Evolutionary conservation across 2,113 vertebrate genomes (phyloP).

Genomic region (Apistogramma diplotaenia): DNA sequence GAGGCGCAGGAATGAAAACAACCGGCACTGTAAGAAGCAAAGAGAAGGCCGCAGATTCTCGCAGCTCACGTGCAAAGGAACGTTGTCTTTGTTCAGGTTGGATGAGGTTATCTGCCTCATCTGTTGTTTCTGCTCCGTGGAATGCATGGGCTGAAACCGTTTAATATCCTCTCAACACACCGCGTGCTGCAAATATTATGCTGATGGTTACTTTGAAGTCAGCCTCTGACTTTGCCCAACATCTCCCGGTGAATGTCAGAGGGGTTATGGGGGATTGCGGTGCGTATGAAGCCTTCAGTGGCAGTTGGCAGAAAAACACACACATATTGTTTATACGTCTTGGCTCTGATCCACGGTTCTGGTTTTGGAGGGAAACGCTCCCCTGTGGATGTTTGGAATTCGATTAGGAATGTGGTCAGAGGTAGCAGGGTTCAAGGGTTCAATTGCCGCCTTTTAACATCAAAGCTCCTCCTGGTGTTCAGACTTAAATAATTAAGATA

Average conservation of each 20-base stretch:
- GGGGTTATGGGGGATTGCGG: constrained; percentile 32
- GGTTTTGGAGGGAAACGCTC: constrained; percentile 26
- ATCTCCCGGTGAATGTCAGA: constrained; percentile 40
- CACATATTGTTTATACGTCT: constrained; percentile 28
- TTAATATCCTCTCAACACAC: constrained; percentile 54
- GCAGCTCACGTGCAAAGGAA: constrained; percentile 48
- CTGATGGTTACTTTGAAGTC: constrained; percentile 55
- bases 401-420: constrained; percentile 59
- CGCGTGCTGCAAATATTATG: constrained; percentile 38
- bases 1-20: constrained; percentile 30
- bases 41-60: background rate
- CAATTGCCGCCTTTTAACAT: constrained; percentile 54
- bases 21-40: background rate
- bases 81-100: constrained; percentile 60
- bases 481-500: constrained; percentile 47
- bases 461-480: constrained; percentile 39
- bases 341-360: constrained; percentile 1
- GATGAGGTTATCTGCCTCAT: constrained; percentile 58
- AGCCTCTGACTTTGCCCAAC: constrained; percentile 57
- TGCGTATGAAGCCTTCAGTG: constrained; percentile 34
- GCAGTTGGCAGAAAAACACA: constrained; percentile 17
- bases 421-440: constrained; percentile 60
- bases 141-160: constrained; percentile 46
- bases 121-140: constrained; percentile 52
- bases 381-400: constrained; percentile 57